A percentile compares a stretch with the other conserved stretches of the same genome.
These are phyloP conservation scores for Urocolius indicus DNA, from an alignment of 2,113 vertebrate species.

Conservation along the genomic window DNA sequence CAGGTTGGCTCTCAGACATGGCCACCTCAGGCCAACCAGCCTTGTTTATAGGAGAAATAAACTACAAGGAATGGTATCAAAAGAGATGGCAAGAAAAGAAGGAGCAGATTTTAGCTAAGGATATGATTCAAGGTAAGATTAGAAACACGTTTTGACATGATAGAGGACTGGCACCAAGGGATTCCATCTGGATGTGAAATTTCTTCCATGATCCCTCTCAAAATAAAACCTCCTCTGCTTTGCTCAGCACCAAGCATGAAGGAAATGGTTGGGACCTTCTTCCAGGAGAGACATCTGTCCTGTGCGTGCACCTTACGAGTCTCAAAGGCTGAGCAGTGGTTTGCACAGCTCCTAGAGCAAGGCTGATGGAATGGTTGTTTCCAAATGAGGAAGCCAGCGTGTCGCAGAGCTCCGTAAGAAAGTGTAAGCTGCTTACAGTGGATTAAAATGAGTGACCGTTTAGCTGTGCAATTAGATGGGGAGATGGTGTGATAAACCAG, in stretches of 20 bases:
- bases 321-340: neutral
- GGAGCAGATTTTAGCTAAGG: neutral
- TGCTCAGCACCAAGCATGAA: neutral
- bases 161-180: neutral
- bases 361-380: neutral
- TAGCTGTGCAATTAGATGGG: slow-evolving; percentile 43
- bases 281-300: neutral
- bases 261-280: neutral
- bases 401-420: neutral
- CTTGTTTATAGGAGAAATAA: neutral
- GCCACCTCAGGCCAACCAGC: neutral
- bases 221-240: neutral
- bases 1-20: accelerated
- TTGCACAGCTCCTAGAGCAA: neutral
- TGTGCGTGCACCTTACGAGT: neutral
- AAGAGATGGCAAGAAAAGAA: neutral
- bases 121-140: neutral
- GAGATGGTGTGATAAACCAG: slow-evolving; percentile 35
- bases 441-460: slow-evolving; percentile 46
- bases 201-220: neutral
- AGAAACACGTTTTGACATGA: neutral
- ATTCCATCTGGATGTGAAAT: neutral
- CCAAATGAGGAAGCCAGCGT: slow-evolving; percentile 7
- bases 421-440: slow-evolving; percentile 2
- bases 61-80: accelerated